Evolutionary conservation across 2,888 invertebrate species (phyloP), one percentile per base, ranked within the genome.

Genomic region (Pegoplata infirma): DNA sequence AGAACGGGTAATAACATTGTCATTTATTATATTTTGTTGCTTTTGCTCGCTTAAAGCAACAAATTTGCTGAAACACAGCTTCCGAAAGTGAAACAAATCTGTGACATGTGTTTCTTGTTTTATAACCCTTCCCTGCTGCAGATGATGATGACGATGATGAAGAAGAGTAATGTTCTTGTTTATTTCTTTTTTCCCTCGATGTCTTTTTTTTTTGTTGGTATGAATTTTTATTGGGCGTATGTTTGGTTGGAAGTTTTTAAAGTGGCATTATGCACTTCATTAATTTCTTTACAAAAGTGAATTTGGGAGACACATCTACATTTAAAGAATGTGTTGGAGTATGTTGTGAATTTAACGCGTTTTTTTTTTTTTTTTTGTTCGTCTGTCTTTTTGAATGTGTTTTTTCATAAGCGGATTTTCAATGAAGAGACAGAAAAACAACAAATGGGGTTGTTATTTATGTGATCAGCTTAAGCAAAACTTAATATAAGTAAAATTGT

Each of bases 71-170:
- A 86, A 87, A 86, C 86, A 84, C 86, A 75, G 87, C 87, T 88
- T 87, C 87, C 86, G 86, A 85, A 85, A 85, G 84, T 83, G 86
- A 86, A 87, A 88, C 87, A 88, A 87, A 88, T 87, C 88, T 87
- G 87, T 86, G 87, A 87, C 87, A 87, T 88, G 86, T 87, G 88
- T 87, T 87, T 83, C 81, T 40, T 75, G 66, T 75, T 69, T 74
- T 74, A 63, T 73, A 59, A 63, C 16, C 17, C 21, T n/a, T 19
- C 49, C 49, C 51, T 28, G 46, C 21, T 23, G n/a, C n/a, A 10
- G 3, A 17, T n/a, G n/a, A n/a, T n/a, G n/a, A n/a, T n/a, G n/a
- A n/a, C n/a, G n/a, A n/a, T n/a, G n/a, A n/a, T 59, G 28, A 73
- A 58, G 36, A 64, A 73, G 66, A 66, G 32, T 68, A 68, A 68